Base-by-base conservation (phyloP, 2,888 invertebrate genomes). In the Troides oblongomaculatus region DNA sequence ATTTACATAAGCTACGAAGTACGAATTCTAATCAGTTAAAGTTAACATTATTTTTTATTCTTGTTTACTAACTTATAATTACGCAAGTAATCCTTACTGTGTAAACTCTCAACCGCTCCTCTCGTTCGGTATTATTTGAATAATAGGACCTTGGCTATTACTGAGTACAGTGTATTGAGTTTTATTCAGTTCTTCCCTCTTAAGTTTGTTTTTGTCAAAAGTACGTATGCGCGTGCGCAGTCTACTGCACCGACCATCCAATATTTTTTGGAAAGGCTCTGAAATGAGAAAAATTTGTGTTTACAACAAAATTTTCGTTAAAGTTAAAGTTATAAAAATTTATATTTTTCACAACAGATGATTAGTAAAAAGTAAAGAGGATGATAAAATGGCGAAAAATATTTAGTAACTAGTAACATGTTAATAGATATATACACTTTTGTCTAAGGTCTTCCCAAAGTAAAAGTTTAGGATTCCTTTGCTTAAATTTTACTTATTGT, bases 201-300 rank as follows among this genome's bases (percentile, higher is more conserved):
- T 89, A 5, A 92, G 76, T 72, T 90, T 91, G 17, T 77, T 79
- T 60, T 83, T 80, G 74, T 87, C 89, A 23, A 89, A 72, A 0
- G 87, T 82, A n/a, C 82, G 81, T 69, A 92, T 91, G 67, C 89
- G 85, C 1, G 88, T 90, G 17, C 90, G 88, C n/a, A 92, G 78
- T 71, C 81, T 84, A 17, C 91, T 86, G 74, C 92, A 92, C 2
- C 88, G 86, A 2, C 92, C 92, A 63, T 92, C 90, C 23, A 84
- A 76, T 8, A 92, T 75, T 73, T 88, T 92, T 75, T 90, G 89
- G 74, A 84, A 92, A 23, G 83, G 74, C 70, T 74, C 92, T 92
- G 87, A 17, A 87, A 88, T 68, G 73, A 72, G n/a, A 39, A 65
- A n/a, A 23, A 2, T 25, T 56, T 58, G 23, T 23, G 0, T 23